phyloP scores from a whole-genome alignment of 2,888 invertebrate genomes.

The Tuberolachnus salignus region DNA sequence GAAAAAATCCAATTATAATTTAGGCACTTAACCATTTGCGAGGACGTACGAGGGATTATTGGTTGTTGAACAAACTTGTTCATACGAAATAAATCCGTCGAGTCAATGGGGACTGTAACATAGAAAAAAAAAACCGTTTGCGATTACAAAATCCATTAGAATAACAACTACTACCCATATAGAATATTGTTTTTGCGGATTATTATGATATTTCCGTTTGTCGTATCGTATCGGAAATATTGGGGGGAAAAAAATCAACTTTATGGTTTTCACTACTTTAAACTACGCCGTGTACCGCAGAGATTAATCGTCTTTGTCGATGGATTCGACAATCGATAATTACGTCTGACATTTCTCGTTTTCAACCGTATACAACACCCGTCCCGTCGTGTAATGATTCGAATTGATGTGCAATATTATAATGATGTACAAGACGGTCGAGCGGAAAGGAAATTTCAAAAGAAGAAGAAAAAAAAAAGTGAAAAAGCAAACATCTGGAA shows the following conservation, averaged over 20 bases:
- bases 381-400: neutral
- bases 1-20: too few relatives aligned
- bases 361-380: neutral
- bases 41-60: neutral
- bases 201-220: too few relatives aligned
- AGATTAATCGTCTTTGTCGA: neutral
- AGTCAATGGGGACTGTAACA: neutral
- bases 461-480: too few relatives aligned
- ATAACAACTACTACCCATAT: neutral
- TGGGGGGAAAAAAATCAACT: neutral
- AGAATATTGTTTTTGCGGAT: too few relatives aligned
- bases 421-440: too few relatives aligned
- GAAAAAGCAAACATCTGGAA: too few relatives aligned
- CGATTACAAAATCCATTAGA: conserved; percentile 7
- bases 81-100: too few relatives aligned
- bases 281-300: neutral
- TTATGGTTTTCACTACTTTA: neutral
- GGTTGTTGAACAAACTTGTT: conserved; percentile 10
- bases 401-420: too few relatives aligned
- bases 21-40: too few relatives aligned
- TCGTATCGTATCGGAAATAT: neutral
- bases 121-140: too few relatives aligned
- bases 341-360: too few relatives aligned
- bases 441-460: too few relatives aligned
- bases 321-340: neutral